phyloP scores from a whole-genome alignment of 2,888 invertebrate genomes.

The Pseudococcus viburni region DNA sequence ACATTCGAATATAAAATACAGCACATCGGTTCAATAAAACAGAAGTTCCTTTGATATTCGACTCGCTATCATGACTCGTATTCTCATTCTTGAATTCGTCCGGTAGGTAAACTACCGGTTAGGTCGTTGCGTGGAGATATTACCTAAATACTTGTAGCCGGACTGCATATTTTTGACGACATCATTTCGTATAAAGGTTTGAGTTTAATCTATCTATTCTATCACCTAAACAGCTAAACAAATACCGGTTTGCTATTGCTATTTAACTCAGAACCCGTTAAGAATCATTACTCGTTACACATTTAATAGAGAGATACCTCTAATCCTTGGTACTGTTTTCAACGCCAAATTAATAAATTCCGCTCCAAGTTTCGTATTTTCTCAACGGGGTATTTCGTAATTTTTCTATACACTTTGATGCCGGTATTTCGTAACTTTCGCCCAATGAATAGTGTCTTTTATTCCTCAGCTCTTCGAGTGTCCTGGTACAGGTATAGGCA shows the following conservation, averaged over 20 bases:
- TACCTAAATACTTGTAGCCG: background rate
- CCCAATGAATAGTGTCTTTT: conserved; percentile 47
- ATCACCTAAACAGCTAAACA: conserved; percentile 36
- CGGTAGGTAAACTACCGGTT: background rate
- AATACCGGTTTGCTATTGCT: conserved; percentile 15
- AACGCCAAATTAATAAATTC: conserved; percentile 35
- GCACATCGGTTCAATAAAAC: background rate
- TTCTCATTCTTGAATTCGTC: too few relatives aligned
- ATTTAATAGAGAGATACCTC: conserved; percentile 13
- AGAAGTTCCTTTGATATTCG: background rate
- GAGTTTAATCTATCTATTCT: conserved; percentile 6
- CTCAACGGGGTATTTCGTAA: conserved; percentile 23
- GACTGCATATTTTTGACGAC: conserved; percentile 46
- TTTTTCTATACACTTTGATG: conserved; percentile 44
- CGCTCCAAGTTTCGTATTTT: conserved; percentile 7
- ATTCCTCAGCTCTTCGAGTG: background rate
- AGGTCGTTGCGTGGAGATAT: background rate
- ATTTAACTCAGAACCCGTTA: conserved; percentile 42
- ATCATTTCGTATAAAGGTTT: background rate
- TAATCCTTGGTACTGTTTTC: conserved; percentile 7
- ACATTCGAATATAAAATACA: background rate
- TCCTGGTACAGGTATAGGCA: background rate
- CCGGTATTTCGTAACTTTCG: conserved; percentile 52
- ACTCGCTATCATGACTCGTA: too few relatives aligned
- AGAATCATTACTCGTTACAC: conserved; percentile 45